phyloP scores from a whole-genome alignment of 2,797 vertebrate genomes.

The Coreius guichenoti region DNA sequence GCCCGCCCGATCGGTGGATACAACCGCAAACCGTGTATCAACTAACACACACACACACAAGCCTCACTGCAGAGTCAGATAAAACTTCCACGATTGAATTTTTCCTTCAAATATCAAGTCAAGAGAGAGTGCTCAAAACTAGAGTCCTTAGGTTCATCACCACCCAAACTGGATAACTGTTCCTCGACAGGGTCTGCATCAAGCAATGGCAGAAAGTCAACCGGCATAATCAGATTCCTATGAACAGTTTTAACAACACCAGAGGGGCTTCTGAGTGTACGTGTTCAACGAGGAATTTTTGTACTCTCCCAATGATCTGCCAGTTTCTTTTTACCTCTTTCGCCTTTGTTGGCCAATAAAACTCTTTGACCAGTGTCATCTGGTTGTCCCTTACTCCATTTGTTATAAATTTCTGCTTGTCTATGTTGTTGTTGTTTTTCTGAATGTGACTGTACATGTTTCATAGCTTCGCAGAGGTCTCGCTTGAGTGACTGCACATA shows the following conservation, averaged over 20 bases:
- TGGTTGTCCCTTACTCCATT: constrained; percentile 4
- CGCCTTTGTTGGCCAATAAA: constrained; percentile 36
- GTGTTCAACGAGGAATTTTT: constrained; percentile 15
- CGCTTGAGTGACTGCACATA: constrained; percentile 31
- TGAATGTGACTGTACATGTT: constrained; percentile 17
- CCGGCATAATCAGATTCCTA: constrained; percentile 36
- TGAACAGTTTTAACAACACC: constrained; percentile 35
- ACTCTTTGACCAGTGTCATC: constrained; percentile 32
- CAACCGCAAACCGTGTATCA: no score
- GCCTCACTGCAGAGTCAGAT: no score
- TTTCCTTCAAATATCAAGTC: no score
- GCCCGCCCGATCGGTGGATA: no score
- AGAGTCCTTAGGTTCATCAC: neutral
- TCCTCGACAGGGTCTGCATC: constrained; percentile 19
- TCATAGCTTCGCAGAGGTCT: constrained; percentile 7
- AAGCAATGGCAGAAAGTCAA: constrained; percentile 33
- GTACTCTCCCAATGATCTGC: constrained; percentile 34
- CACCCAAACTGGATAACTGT: neutral
- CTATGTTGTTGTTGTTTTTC: neutral
- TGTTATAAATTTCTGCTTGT: constrained; percentile 26
- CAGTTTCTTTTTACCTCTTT: constrained; percentile 23
- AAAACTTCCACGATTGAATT: no score
- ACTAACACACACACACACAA: no score
- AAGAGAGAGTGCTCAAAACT: neutral
- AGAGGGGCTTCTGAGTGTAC: constrained; percentile 3